Evolutionary conservation across 1,140 invertebrate species (phyloP), one percentile per base, ranked within the genome.

Genomic region (Rhagoletis pomonella): DNA sequence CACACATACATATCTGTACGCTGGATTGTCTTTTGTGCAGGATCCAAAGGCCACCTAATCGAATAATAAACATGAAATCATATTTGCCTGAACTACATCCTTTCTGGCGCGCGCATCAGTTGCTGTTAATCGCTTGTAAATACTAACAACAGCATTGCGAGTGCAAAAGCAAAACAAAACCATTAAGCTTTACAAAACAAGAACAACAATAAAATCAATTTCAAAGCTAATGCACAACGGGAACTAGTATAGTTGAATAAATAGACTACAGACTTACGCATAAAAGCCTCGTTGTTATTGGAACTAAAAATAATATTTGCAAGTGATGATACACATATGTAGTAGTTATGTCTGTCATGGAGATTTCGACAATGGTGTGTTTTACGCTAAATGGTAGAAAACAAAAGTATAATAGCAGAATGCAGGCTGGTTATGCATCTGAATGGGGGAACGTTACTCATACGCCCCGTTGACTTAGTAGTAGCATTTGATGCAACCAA

Each of bases 81-180:
- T 29, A 29, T 29, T 29, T 29, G 29, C 29, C 29, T 29, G 29
- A 29, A 29, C 29, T 29, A 44, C 73, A 58, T 19, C 73, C 14
- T 81, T 81, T 81, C n/a, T 29, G 29, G 29, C 47, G n/a, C 5
- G 55, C 44, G 17, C 73, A 81, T 81, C 73, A 55, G 73, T 77
- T n/a, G 69, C 19, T 19, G 42, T 50, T 50, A 77, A 77, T 77
- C 69, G 42, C 42, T 42, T 69, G 67, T 69, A 44, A 69, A 69
- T 42, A 44, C 0, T 44, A 14, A 69, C 3, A 69, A 69, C 67
- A 69, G 44, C n/a, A 2, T 0, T 67, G 29, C 47, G 73, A 9
- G 39, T 19, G 73, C 73, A 29, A 55, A 9, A 7, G 7, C 14
- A 81, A 55, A 81, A 50, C 73, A 81, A 55, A 81, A 50, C 73